phyloP scores from a whole-genome alignment of 2,113 vertebrate species.

The Cinclus cinclus region DNA sequence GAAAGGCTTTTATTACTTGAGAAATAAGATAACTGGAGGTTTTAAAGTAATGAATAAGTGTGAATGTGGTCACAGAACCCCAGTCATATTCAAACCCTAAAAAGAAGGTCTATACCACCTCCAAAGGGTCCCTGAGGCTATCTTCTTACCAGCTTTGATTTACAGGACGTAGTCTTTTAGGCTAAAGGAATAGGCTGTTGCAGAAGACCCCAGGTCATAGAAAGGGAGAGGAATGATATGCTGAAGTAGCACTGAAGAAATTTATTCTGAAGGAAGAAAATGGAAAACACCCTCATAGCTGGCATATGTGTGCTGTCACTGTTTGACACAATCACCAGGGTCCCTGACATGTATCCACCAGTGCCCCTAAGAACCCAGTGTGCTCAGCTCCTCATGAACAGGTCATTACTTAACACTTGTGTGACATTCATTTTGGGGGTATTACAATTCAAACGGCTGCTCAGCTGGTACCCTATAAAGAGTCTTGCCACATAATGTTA shows the following conservation, averaged over 20 bases:
- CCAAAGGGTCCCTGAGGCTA: not conserved
- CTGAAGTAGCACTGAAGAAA: not conserved
- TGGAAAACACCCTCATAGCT: not conserved
- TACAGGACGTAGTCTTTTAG: not conserved
- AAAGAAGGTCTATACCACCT: not conserved
- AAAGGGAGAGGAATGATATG: not conserved
- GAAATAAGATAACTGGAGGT: not conserved
- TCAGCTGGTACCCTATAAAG: not conserved
- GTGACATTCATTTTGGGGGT: not conserved
- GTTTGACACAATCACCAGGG: not conserved
- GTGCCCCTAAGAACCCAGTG: not conserved
- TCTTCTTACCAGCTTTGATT: not conserved
- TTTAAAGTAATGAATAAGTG: not conserved
- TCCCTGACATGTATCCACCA: not conserved
- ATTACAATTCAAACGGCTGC: constrained; percentile 4
- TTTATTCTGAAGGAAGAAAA: constrained; percentile 1
- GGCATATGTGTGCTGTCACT: not conserved
- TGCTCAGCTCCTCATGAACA: not conserved
- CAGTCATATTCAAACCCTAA: not conserved
- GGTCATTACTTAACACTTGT: not conserved
- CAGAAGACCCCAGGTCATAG: not conserved
- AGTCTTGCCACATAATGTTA: constrained; percentile 10
- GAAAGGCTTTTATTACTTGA: not conserved
- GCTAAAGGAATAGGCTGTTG: not conserved
- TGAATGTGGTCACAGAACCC: not conserved